Evolutionary conservation across 2,797 vertebrate species (phyloP).

Genomic region (Rhabdophis nuchalis): DNA sequence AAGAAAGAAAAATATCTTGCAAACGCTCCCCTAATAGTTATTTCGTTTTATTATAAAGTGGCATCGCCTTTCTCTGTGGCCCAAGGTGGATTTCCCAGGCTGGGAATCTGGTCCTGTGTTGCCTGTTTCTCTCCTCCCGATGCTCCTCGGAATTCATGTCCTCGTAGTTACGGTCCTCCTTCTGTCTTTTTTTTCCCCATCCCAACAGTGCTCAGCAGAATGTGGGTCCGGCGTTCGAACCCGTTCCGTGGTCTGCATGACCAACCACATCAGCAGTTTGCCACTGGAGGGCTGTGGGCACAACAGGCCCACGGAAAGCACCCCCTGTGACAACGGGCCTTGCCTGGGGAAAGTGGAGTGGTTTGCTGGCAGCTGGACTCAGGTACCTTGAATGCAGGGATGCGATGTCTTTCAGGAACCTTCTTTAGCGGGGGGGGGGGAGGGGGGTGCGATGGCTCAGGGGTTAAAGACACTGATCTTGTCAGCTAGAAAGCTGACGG

Average conservation of each 20-base stretch:
- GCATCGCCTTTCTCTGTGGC: neutral
- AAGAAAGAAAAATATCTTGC: neutral
- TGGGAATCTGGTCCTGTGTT: neutral
- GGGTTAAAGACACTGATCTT: neutral
- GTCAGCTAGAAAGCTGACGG: neutral
- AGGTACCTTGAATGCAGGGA: conserved; percentile 71
- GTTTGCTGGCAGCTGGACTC: conserved; percentile 92
- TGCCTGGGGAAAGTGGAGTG: conserved; percentile 88
- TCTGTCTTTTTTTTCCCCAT: neutral
- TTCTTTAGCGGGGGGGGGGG: neutral
- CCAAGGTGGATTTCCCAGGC: neutral
- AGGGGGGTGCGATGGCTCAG: no score
- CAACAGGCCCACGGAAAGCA: conserved; percentile 77
- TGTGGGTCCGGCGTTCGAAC: conserved; percentile 82
- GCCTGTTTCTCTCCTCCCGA: no score
- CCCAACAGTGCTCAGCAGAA: conserved; percentile 74
- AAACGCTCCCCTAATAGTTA: neutral
- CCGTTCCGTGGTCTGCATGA: conserved; percentile 85
- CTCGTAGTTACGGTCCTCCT: fast-evolving
- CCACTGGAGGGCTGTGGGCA: conserved; percentile 89
- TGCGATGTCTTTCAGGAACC: neutral
- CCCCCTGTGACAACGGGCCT: conserved; percentile 82
- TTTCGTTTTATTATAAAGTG: neutral
- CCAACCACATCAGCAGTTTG: conserved; percentile 84
- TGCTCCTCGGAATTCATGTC: fast-evolving